A percentile compares a stretch with the other conserved stretches of the same genome.
Evolutionary conservation across 2,888 invertebrate genomes (phyloP).

Genomic region (Calameuta filiformis): DNA sequence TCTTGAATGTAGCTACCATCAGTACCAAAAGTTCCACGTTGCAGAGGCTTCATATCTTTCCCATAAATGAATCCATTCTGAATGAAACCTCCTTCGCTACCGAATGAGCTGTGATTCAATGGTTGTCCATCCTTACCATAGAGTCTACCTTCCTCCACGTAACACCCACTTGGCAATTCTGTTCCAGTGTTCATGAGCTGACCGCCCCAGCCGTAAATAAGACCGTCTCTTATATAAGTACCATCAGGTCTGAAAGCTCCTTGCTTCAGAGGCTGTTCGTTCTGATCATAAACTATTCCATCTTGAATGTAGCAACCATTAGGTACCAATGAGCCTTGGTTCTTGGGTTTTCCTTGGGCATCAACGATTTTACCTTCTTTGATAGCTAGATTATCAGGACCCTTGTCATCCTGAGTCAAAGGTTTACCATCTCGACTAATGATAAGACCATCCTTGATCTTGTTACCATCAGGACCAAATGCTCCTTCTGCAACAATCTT

Average conservation of each 20-base stretch:
- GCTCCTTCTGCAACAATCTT: slow-evolving; percentile 49
- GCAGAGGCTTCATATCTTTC: slow-evolving; percentile 50
- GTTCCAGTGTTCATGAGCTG: slow-evolving; percentile 55
- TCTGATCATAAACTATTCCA: slow-evolving; percentile 53
- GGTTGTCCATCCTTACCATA: slow-evolving; percentile 55
- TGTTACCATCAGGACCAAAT: slow-evolving; percentile 58
- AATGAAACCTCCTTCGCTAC: slow-evolving; percentile 52
- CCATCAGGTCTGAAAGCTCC: slow-evolving; percentile 59
- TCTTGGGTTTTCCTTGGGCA: slow-evolving; percentile 48
- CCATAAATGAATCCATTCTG: slow-evolving; percentile 57
- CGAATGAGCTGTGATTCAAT: slow-evolving; percentile 57
- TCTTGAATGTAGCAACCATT: slow-evolving; percentile 59
- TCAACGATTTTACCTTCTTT: slow-evolving; percentile 59
- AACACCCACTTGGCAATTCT: slow-evolving; percentile 50
- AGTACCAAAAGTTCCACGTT: slow-evolving; percentile 53
- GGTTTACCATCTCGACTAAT: slow-evolving; percentile 56
- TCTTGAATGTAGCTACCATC: slow-evolving; percentile 56
- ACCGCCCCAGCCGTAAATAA: slow-evolving; percentile 59
- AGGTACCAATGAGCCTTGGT: slow-evolving; percentile 53
- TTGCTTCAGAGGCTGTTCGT: slow-evolving; percentile 51
- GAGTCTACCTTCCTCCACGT: slow-evolving; percentile 55
- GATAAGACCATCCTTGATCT: slow-evolving; percentile 57
- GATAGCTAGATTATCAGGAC: slow-evolving; percentile 53
- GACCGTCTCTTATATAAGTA: slow-evolving; percentile 57
- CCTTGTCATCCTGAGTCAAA: slow-evolving; percentile 56